Conservation (phyloP, 1,140 invertebrate species). For the Tribolium madens region DNA sequence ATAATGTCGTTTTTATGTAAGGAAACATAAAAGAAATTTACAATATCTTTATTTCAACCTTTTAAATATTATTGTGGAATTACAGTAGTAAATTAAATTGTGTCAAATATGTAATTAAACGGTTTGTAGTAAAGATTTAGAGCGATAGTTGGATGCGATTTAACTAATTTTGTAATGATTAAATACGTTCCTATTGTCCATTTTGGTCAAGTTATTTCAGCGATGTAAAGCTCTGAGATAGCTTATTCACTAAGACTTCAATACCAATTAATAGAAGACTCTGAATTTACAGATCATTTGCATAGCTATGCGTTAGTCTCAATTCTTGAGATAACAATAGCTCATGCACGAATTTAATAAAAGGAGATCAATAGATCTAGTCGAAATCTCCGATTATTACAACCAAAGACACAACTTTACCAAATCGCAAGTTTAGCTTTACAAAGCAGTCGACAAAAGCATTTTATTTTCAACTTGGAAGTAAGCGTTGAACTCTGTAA, state of each 20-base stretch:
- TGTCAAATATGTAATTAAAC: not conserved
- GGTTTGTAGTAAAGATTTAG: conserved; percentile 14
- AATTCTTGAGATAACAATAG: conserved; percentile 49
- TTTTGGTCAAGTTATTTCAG: conserved; percentile 50
- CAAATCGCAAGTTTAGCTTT: not conserved
- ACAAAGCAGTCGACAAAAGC: not conserved
- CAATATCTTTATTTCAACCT: conserved; percentile 6
- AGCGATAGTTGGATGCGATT: not conserved
- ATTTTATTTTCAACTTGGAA: not conserved
- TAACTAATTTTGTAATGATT: conserved; percentile 40
- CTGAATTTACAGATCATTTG: conserved; percentile 47
- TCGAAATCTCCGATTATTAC: conserved; percentile 21
- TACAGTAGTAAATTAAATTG: conserved; percentile 1
- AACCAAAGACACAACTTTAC: conserved; percentile 13
- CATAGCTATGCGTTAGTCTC: conserved; percentile 49
- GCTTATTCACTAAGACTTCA: conserved; percentile 51
- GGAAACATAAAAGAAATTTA: conserved; percentile 33
- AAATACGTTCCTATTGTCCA: conserved; percentile 50
- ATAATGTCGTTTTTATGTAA: conserved; percentile 26
- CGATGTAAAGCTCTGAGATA: conserved; percentile 46
- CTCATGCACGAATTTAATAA: conserved; percentile 38
- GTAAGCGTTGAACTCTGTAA: not conserved
- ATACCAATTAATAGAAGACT: conserved; percentile 49
- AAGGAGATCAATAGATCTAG: conserved; percentile 40
- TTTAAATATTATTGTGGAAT: not conserved